Base-by-base conservation (phyloP, 2,113 vertebrate species). In the Aspidoscelis tigris region DNA sequence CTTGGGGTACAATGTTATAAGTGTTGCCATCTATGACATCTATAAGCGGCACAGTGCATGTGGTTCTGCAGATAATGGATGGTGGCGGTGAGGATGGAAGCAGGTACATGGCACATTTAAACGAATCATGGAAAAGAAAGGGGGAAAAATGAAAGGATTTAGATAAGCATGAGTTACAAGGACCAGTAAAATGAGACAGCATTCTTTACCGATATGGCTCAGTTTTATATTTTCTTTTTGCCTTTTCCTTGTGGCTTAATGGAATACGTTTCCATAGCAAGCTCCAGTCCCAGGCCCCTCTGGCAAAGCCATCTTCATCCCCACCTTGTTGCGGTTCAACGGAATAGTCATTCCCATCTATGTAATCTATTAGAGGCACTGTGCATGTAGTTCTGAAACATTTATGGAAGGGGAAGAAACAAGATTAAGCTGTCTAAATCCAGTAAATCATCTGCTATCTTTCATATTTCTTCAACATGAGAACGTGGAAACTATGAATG, bases 331-430 rank as follows among this genome's bases (percentile, higher is more conserved):
- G 98, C 26, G 99, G 97, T 94, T 99, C 98, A 97, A 98, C 97
- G 95, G 95, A 99, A 97, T 98, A 99, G 94, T 98, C 97, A 97
- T 98, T 99, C 94, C 98, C 99, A 95, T 99, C 98, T 98, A 99
- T 98, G 96, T 99, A 99, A 97, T 99, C 99, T 98, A 99, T 99
- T 95, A 99, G 97, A 85, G 98, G 98, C 89, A 99, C 98, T 95
- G 98, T 99, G 95, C 98, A 99, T 94, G 97, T 96, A 93, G 98
- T 98, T 98, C 99, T 99, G 97, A 95, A 97, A 96, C 90, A 95
- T 96, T 96, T 96, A 93, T 78, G 95, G 96, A 95, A 96, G 94
- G 94, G 91, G 95, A 95, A 95, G 91, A 94, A 94, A 93, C 92
- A 94, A 83, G 92, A 88, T 68, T 85, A 88, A 79, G 90, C 88